Percentiles rank a stretch among this genome's conserved stretches.
Conservation (phyloP, 2,797 vertebrate genomes). For the Phataginus tricuspis region DNA sequence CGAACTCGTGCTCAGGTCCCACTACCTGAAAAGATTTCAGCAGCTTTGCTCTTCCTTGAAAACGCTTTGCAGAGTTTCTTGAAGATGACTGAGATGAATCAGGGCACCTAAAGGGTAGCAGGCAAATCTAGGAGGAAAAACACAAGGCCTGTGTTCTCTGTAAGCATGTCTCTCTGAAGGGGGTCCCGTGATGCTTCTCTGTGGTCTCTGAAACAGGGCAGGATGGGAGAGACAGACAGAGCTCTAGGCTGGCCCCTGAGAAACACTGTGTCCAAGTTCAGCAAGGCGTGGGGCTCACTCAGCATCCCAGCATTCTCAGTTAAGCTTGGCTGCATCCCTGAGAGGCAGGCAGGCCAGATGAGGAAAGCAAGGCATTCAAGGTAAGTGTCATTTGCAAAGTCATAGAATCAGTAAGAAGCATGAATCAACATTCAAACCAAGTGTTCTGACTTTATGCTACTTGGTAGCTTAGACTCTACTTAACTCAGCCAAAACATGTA, state of each 20-base stretch:
- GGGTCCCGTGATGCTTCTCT: neutral
- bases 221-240: neutral
- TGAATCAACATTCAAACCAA: neutral
- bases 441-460: neutral
- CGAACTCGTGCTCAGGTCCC: neutral
- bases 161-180: neutral
- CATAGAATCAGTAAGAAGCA: neutral
- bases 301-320: neutral
- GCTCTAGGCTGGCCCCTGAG: neutral
- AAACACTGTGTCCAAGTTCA: neutral
- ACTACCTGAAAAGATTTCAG: neutral
- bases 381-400: neutral
- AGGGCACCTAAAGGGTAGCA: fast-evolving
- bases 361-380: neutral
- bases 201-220: neutral
- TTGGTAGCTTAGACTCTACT: neutral
- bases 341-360: neutral
- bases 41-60: neutral
- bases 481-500: neutral
- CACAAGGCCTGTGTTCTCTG: neutral
- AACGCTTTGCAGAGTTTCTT: neutral
- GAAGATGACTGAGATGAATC: too few relatives aligned
- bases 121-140: neutral
- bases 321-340: neutral
- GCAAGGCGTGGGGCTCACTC: neutral